These are phyloP conservation scores for Morpho deidamia DNA, from an alignment of 2,888 invertebrate genomes.

Conservation along the genomic window DNA sequence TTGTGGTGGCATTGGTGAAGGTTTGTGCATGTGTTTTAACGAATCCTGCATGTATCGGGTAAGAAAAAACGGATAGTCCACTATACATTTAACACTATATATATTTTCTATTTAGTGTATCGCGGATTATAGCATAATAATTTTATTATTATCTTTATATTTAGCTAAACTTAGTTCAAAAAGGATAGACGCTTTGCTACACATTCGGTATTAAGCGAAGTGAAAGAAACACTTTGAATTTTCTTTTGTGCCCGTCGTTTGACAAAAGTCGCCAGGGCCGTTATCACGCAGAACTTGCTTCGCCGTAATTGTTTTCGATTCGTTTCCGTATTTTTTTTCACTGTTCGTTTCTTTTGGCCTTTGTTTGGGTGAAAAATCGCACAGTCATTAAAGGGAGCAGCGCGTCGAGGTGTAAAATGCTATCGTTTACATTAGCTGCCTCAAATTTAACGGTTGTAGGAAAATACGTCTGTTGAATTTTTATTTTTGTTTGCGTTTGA, in stretches of 20 bases:
- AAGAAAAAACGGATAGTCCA: no score
- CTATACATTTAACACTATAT: no score
- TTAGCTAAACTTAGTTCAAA: constrained; percentile 11
- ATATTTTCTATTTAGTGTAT: no score
- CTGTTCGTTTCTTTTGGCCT: constrained; percentile 13
- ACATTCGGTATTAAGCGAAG: background rate
- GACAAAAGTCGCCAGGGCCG: constrained; percentile 44
- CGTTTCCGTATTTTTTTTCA: constrained; percentile 41
- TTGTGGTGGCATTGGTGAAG: no score
- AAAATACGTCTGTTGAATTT: background rate
- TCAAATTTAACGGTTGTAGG: background rate
- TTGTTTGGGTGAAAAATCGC: constrained; percentile 17
- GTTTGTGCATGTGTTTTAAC: no score
- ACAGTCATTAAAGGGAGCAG: constrained; percentile 19
- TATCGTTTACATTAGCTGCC: constrained; percentile 23
- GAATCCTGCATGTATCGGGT: no score
- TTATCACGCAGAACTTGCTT: constrained; percentile 55
- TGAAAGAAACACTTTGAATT: constrained; percentile 16
- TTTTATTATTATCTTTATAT: background rate
- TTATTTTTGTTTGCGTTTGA: no score
- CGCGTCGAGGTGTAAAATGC: constrained; percentile 17
- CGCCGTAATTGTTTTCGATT: constrained; percentile 63
- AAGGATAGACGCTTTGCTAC: background rate
- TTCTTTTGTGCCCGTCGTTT: constrained; percentile 11
- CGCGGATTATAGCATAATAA: no score